These are phyloP conservation scores for Rhamphomyia laevipes DNA, from an alignment of 2,888 invertebrate genomes.

Conservation along the genomic window DNA sequence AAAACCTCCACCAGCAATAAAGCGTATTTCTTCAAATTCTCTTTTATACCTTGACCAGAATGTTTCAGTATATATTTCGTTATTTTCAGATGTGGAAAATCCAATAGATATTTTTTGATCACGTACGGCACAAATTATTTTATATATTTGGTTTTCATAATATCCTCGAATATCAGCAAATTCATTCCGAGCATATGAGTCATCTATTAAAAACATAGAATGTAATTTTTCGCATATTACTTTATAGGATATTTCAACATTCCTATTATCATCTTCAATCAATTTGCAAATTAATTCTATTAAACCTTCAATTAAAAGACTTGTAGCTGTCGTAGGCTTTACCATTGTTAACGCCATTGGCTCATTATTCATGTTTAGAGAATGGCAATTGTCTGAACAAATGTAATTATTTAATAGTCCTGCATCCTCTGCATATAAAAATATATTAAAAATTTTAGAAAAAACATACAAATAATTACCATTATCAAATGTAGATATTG, in stretches of 20 bases:
- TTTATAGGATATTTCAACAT: conserved; percentile 50
- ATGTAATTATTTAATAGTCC: no score
- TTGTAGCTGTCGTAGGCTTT: conserved; percentile 46
- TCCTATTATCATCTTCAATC: conserved; percentile 47
- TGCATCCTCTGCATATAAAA: no score
- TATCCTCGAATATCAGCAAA: conserved; percentile 54
- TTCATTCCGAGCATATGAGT: conserved; percentile 55
- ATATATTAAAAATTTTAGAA: no score
- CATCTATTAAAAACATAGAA: conserved; percentile 56
- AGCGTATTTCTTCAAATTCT: conserved; percentile 58
- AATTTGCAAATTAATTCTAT: conserved; percentile 55
- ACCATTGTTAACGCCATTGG: conserved; percentile 15
- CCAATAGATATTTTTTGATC: conserved; percentile 41
- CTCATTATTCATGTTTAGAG: no score
- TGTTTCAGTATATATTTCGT: conserved; percentile 36
- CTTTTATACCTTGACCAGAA: conserved; percentile 51
- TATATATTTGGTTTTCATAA: conserved; percentile 54
- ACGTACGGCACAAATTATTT: conserved; percentile 48
- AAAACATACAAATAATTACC: no score
- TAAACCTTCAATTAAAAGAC: conserved; percentile 56
- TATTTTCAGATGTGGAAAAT: conserved; percentile 42
- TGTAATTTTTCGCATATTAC: conserved; percentile 55
- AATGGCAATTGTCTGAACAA: no score
- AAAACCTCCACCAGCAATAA: conserved; percentile 62
- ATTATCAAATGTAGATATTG: no score